These are phyloP conservation scores for Temnothorax nylanderi DNA, from an alignment of 1,140 invertebrate species.

Conservation along the genomic window DNA sequence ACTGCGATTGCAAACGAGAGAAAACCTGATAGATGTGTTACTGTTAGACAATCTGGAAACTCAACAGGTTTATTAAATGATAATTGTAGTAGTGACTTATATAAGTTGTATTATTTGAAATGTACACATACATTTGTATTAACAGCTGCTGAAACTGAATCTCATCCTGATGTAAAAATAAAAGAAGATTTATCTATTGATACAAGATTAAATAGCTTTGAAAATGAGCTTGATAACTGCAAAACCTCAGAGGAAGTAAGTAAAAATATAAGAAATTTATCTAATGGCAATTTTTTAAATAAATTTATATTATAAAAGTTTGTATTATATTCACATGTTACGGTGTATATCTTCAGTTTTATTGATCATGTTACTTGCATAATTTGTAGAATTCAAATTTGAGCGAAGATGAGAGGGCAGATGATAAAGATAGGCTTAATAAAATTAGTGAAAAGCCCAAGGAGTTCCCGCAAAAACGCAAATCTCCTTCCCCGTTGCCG, in stretches of 20 bases:
- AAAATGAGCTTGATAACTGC: slow-evolving; percentile 25
- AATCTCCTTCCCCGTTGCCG: slow-evolving; percentile 62
- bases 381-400: slow-evolving; percentile 53
- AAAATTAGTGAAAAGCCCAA: slow-evolving; percentile 27
- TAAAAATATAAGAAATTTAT: neutral
- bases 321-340: neutral
- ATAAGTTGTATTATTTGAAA: neutral
- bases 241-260: slow-evolving; percentile 45
- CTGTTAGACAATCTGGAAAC: neutral
- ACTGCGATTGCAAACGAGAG: slow-evolving; percentile 85
- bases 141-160: slow-evolving; percentile 61
- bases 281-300: slow-evolving; percentile 3
- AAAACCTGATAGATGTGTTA: slow-evolving; percentile 68
- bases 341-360: neutral
- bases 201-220: slow-evolving; percentile 15
- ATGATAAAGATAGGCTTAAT: slow-evolving; percentile 24
- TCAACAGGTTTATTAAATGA: slow-evolving; percentile 21
- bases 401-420: slow-evolving; percentile 12
- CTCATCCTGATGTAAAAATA: slow-evolving; percentile 53
- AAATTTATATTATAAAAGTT: neutral
- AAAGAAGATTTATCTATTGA: slow-evolving; percentile 43
- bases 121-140: neutral
- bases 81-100: neutral
- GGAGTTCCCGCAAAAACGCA: slow-evolving; percentile 44
- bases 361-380: neutral